Evolutionary conservation across 2,888 invertebrate species (phyloP).

Genomic region (Tanytarsus gracilentus): DNA sequence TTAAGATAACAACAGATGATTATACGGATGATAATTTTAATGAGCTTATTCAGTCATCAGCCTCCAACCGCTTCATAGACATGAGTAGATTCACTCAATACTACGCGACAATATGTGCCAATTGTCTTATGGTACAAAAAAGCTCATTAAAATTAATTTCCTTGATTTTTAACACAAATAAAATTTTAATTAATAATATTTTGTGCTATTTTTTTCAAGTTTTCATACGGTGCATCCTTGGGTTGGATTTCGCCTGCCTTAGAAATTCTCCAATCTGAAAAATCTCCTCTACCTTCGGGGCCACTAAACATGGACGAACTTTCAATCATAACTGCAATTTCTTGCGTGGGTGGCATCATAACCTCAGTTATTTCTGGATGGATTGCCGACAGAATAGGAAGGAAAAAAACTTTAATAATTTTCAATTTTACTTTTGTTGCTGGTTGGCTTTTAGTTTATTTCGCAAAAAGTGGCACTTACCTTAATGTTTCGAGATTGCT

Average conservation of each 20-base stretch:
- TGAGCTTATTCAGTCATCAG: neutral
- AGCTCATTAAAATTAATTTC: neutral
- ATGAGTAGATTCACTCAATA: too few relatives aligned
- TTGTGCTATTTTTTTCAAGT: neutral
- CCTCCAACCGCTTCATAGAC: too few relatives aligned
- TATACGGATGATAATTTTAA: slow-evolving; percentile 21
- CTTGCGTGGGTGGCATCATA: slow-evolving; percentile 14
- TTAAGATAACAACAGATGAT: too few relatives aligned
- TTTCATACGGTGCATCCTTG: slow-evolving; percentile 30
- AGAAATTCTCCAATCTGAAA: neutral
- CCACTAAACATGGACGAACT: neutral
- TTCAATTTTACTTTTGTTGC: slow-evolving; percentile 8
- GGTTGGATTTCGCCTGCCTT: slow-evolving; percentile 31
- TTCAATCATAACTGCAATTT: neutral
- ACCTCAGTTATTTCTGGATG: slow-evolving; percentile 11
- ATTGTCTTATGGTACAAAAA: neutral
- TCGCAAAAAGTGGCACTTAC: slow-evolving; percentile 15
- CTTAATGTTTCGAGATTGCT: slow-evolving; percentile 28
- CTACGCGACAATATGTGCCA: too few relatives aligned
- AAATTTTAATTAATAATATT: neutral
- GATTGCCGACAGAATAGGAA: neutral
- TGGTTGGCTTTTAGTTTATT: slow-evolving; percentile 29
- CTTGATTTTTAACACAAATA: neutral
- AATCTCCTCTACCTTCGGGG: slow-evolving; percentile 23
- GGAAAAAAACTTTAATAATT: neutral